Conservation (phyloP, 2,113 vertebrate genomes). For the Heptranchias perlo region DNA sequence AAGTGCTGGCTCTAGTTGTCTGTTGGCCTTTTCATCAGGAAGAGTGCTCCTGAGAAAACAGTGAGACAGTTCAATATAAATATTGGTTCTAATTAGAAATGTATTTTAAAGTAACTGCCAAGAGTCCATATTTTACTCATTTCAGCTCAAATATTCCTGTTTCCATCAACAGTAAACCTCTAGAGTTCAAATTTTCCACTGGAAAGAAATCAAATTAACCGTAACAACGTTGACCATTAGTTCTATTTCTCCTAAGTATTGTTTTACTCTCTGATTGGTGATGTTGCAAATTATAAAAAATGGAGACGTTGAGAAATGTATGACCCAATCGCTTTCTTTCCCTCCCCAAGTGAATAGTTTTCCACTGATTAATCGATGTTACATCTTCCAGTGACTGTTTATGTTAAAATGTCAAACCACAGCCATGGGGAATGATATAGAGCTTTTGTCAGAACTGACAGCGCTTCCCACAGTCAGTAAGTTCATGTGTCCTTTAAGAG, state of each 20-base stretch:
- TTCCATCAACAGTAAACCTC: neutral
- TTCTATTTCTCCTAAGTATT: neutral
- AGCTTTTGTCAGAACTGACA: neutral
- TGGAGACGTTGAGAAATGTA: conserved; percentile 22
- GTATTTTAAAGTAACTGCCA: neutral
- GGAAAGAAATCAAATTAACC: conserved; percentile 17
- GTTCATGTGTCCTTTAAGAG: neutral
- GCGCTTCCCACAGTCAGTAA: neutral
- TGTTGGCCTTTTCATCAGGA: neutral
- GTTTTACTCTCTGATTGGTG: neutral
- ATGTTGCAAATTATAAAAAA: too few relatives aligned
- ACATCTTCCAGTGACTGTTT: neutral
- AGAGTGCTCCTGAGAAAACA: neutral
- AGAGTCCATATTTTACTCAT: neutral
- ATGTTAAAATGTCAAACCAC: conserved; percentile 8
- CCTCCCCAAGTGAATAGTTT: neutral
- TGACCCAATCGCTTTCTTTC: neutral
- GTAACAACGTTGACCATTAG: too few relatives aligned
- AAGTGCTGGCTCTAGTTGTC: neutral
- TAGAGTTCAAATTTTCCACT: neutral
- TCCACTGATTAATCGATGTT: neutral
- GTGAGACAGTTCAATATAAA: neutral
- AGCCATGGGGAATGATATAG: neutral
- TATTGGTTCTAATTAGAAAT: neutral
- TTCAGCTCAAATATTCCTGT: neutral